A percentile compares a stretch with the other conserved stretches of the same genome.
phyloP scores from a whole-genome alignment of 2,888 invertebrate species.

The Drosophila infuscata region DNA sequence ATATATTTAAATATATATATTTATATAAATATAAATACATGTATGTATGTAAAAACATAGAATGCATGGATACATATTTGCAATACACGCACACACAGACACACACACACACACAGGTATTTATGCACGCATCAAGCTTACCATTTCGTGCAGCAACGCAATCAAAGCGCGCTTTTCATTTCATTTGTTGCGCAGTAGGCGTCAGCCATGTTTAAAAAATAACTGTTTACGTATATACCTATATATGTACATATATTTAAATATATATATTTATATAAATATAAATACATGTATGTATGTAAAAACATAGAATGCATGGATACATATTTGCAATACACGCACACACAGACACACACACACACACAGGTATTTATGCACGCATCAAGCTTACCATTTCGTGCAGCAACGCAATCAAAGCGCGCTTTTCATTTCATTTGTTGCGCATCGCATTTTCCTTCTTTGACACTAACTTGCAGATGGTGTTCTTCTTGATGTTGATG shows the following conservation, averaged over 20 bases:
- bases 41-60: too few species aligned
- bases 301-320: constrained; percentile 2
- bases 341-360: background rate
- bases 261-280: background rate
- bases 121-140: background rate
- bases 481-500: background rate
- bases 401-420: constrained; percentile 45
- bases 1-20: too few species aligned
- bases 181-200: constrained; percentile 47
- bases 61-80: too few species aligned
- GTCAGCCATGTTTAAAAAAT: too few species aligned
- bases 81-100: too few species aligned
- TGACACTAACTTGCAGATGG: background rate
- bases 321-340: constrained; percentile 1
- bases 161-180: constrained; percentile 46
- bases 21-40: too few species aligned
- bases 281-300: background rate
- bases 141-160: constrained; percentile 33
- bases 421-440: constrained; percentile 41
- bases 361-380: background rate
- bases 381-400: constrained; percentile 23
- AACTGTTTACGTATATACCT: too few species aligned
- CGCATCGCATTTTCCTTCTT: constrained; percentile 25
- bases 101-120: background rate
- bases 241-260: too few species aligned